Conservation (phyloP, 2,113 vertebrate species). For the Coregonus clupeaformis region DNA sequence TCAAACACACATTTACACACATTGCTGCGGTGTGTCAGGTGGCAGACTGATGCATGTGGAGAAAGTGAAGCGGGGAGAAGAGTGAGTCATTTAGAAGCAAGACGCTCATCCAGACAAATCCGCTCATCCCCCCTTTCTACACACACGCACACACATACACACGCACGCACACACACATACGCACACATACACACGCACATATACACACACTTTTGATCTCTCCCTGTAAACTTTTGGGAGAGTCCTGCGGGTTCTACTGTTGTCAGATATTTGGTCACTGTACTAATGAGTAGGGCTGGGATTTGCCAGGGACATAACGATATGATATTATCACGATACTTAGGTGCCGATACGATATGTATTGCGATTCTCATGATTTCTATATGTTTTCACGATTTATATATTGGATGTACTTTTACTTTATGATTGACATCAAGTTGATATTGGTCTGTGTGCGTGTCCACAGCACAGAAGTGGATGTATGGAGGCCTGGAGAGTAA, state of each 20-base stretch:
- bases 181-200: neutral
- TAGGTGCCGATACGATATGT: no score
- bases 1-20: neutral
- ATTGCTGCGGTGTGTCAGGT: neutral
- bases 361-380: no score
- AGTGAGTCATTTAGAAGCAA: neutral
- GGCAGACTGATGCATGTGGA: neutral
- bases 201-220: neutral
- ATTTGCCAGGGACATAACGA: no score
- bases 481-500: neutral
- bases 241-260: no score
- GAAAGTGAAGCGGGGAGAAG: neutral
- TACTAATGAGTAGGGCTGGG: neutral
- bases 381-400: no score
- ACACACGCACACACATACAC: neutral
- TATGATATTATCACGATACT: no score
- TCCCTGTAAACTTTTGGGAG: no score
- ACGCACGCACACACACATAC: neutral
- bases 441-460: neutral
- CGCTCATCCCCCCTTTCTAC: neutral
- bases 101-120: neutral
- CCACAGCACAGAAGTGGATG: constrained; percentile 1
- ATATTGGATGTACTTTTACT: neutral
- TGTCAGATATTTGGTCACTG: neutral
- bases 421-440: neutral